Base-by-base conservation (phyloP, 2,888 invertebrate species). In the Mythimna impura region DNA sequence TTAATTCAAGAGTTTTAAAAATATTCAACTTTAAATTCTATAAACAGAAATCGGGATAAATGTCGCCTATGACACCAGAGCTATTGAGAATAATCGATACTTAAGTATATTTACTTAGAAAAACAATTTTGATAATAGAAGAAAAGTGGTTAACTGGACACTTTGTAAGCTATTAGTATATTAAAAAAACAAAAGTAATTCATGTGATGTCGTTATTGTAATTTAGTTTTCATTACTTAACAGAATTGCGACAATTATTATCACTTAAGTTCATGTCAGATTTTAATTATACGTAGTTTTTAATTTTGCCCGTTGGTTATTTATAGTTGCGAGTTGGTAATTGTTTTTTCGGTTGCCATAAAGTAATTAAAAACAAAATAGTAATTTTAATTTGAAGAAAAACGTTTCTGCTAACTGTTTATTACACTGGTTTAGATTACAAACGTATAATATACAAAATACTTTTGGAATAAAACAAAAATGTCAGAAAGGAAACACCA, bases 151-250 rank as follows among this genome's bases (percentile, higher is more conserved):
- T 52, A 47, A 66, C 54, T 14, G 12, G 3, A 9, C 40, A 70
- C 66, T 55, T 70, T 55, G 12, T 57, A 50, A 55, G 40, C 86
- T 71, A 65, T 83, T 82, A 83, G 78, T 77, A 76, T 78, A 78
- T 81, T 76, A 70, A 54, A 75, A 76, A 77, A 64, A 75, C 55
- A 71, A 66, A 69, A 67, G 62, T 71, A 64, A 66, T 76, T 71
- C 54, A 40, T 40, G 8, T 50, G 64, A 54, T 57, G 61, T 65
- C 71, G 61, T 85, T 76, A 74, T 76, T 67, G 78, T 87, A 86
- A 85, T 88, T 87, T 80, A 84, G 81, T 80, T 90, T 91, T 88
- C 88, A 92, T 93, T 92, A 92, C 89, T 91, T 86, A 87, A 78
- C 71, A 69, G 82, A 81, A 83, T 77, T 65, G 76, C 83, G 61